A percentile compares a stretch with the other conserved stretches of the same genome.
phyloP scores from a whole-genome alignment of 1,140 invertebrate genomes.

The Macrosteles quadrilineatus region DNA sequence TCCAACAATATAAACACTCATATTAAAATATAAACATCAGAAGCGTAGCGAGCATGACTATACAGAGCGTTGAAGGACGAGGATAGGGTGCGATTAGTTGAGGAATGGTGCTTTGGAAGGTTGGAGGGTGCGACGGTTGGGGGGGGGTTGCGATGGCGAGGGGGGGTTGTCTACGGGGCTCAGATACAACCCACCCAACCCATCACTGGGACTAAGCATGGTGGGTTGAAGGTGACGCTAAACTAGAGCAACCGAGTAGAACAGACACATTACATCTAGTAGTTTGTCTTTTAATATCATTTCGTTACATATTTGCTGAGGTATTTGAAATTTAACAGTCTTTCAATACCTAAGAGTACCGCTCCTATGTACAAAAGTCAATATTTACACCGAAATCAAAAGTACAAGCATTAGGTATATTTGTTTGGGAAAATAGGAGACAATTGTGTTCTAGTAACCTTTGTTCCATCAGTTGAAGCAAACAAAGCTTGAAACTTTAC shows the following conservation, averaged over 20 bases:
- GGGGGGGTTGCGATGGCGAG: not conserved
- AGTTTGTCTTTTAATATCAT: constrained; percentile 15
- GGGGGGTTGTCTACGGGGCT: not conserved
- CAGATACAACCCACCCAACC: not conserved
- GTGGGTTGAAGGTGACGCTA: too few species aligned
- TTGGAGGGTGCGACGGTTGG: too few species aligned
- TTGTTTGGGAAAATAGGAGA: too few species aligned
- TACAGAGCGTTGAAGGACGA: not conserved
- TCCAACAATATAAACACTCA: constrained; percentile 10
- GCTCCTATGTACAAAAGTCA: too few species aligned
- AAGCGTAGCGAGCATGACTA: not conserved
- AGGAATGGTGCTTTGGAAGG: not conserved
- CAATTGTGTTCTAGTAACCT: too few species aligned
- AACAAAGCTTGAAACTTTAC: too few species aligned
- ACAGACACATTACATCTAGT: not conserved
- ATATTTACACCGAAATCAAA: not conserved
- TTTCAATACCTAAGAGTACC: too few species aligned
- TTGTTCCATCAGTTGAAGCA: too few species aligned
- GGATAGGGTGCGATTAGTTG: not conserved
- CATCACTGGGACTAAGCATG: not conserved
- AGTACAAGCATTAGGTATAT: too few species aligned
- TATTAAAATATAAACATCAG: constrained; percentile 9
- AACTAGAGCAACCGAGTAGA: not conserved
- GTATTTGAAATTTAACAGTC: too few species aligned
- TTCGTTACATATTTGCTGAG: not conserved